These are phyloP conservation scores for Delichon dasypus DNA, from an alignment of 2,797 vertebrate species.

Conservation along the genomic window DNA sequence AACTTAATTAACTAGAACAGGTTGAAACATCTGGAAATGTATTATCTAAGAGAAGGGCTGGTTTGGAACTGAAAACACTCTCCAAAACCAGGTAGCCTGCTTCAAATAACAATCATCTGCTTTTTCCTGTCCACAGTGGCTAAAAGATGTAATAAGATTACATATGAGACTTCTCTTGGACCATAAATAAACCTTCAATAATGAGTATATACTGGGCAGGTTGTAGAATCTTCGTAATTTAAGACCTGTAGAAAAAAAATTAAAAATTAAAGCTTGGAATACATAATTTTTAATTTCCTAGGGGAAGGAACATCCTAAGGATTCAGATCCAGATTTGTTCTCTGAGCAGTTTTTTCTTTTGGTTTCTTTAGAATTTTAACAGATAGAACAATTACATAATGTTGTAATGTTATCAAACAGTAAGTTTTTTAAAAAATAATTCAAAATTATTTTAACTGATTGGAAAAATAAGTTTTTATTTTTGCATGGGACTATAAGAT, in stretches of 20 bases:
- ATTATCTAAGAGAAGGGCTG: not conserved
- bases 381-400: not conserved
- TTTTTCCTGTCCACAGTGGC: not conserved
- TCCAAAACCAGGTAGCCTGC: not conserved
- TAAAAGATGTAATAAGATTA: not conserved
- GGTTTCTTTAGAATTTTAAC: not conserved
- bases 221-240: not conserved
- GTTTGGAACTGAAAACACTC: not conserved
- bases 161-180: not conserved
- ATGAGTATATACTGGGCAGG: not conserved
- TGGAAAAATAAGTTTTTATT: not conserved
- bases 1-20: not conserved
- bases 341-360: not conserved
- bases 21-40: not conserved
- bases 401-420: not conserved
- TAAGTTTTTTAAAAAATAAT: not conserved
- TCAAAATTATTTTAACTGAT: not conserved
- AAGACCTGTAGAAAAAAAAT: not conserved
- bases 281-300: not conserved
- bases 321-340: not conserved
- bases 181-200: not conserved
- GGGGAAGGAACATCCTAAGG: not conserved
- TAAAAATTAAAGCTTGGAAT: not conserved
- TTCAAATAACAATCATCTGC: not conserved
- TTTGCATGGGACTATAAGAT: not conserved